phyloP scores from a whole-genome alignment of 53 echinoderm and acorn worm species.

The Temnopleurus reevesii region DNA sequence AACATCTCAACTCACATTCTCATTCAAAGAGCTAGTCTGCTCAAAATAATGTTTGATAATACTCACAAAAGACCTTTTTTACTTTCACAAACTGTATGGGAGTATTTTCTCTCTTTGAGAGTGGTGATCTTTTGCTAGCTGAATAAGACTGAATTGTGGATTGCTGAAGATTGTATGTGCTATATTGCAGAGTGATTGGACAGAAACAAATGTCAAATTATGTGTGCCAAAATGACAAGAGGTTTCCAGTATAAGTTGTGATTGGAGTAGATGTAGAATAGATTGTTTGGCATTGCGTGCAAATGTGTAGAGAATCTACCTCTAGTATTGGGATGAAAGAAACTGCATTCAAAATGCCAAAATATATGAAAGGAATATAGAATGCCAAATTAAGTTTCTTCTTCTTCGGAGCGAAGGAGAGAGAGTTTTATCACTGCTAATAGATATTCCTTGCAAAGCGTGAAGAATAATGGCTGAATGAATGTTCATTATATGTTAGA shows the following conservation, averaged over 20 bases:
- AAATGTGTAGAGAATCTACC: constrained; percentile 34
- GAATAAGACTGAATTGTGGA: not conserved
- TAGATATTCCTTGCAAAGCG: constrained; percentile 9
- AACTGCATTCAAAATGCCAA: constrained; percentile 5
- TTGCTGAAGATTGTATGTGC: constrained; percentile 11
- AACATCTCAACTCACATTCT: constrained; percentile 27
- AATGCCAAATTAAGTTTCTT: constrained; percentile 20
- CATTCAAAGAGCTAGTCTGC: constrained; percentile 29
- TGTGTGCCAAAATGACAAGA: constrained; percentile 22
- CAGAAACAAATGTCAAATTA: not conserved
- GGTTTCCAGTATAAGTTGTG: not conserved
- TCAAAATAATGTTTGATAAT: not conserved
- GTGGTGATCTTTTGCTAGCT: constrained; percentile 4
- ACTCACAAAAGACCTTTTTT: constrained; percentile 25
- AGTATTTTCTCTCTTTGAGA: not conserved
- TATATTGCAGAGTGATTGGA: not conserved
- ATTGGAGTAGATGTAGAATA: not conserved
- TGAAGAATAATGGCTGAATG: constrained; percentile 34
- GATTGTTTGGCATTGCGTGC: not conserved
- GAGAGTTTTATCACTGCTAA: constrained; percentile 26
- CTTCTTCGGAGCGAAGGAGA: not conserved
- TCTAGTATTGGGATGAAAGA: not conserved
- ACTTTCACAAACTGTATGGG: not conserved
- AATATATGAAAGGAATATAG: constrained; percentile 9
- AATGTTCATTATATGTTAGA: not conserved